phyloP scores from a whole-genome alignment of 2,113 vertebrate species.

The Climacteris rufus region DNA sequence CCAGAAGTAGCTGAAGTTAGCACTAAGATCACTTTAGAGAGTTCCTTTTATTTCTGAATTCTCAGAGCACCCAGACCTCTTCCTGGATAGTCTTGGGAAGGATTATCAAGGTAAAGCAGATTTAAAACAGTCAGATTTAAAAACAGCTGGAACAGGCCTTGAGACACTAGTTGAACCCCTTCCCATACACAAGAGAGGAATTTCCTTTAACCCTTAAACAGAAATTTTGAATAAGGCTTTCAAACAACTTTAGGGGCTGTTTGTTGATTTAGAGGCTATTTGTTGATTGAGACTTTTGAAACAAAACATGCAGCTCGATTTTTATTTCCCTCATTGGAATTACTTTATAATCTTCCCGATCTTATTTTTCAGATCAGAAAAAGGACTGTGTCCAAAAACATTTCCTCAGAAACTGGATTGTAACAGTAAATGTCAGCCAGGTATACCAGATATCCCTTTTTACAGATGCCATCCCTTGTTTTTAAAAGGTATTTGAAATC shows the following conservation, averaged over 20 bases:
- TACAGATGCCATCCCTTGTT: not conserved
- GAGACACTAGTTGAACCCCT: not conserved
- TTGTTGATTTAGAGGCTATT: not conserved
- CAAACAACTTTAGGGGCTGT: not conserved
- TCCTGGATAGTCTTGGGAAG: not conserved
- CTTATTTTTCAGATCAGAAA: not conserved
- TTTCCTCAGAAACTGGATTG: not conserved
- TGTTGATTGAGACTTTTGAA: not conserved
- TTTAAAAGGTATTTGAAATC: conserved; percentile 2
- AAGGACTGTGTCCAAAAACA: not conserved
- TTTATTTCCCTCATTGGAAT: not conserved
- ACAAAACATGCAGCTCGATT: not conserved
- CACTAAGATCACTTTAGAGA: not conserved
- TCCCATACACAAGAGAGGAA: not conserved
- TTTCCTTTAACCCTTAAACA: not conserved
- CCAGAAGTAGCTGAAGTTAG: conserved; percentile 10
- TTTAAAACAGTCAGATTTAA: not conserved
- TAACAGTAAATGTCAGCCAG: not conserved
- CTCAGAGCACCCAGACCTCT: not conserved
- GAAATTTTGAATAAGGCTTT: not conserved
- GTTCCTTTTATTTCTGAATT: not conserved
- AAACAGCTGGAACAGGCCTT: not conserved
- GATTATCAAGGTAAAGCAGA: not conserved
- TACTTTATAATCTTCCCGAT: not conserved
- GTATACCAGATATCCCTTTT: not conserved